These are phyloP conservation scores for Ophion obscuratus DNA, from an alignment of 2,888 invertebrate species.

Conservation along the genomic window DNA sequence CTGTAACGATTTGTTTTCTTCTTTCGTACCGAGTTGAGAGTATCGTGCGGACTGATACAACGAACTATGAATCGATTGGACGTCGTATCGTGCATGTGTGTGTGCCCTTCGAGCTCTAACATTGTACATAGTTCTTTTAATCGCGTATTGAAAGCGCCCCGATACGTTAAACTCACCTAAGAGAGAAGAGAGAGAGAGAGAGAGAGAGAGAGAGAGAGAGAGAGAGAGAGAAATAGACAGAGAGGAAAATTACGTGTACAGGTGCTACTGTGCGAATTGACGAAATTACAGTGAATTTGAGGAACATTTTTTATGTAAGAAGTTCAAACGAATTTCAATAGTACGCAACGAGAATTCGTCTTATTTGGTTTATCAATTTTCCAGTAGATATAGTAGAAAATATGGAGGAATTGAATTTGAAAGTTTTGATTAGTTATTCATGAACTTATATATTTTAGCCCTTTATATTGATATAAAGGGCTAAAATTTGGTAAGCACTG, in stretches of 20 bases:
- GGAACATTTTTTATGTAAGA: neutral
- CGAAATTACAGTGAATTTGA: slow-evolving; percentile 1
- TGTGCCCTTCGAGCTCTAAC: slow-evolving; percentile 15
- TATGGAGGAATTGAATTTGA: too few species aligned
- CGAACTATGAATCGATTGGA: slow-evolving; percentile 24
- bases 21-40: neutral
- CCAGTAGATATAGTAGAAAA: too few species aligned
- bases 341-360: neutral
- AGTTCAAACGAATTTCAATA: neutral
- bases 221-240: too few species aligned
- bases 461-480: too few species aligned
- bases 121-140: slow-evolving; percentile 27
- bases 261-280: slow-evolving; percentile 31
- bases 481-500: too few species aligned
- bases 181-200: neutral
- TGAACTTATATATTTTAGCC: too few species aligned
- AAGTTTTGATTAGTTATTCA: too few species aligned
- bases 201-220: too few species aligned
- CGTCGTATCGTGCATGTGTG: neutral
- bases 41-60: neutral
- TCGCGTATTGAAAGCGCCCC: neutral
- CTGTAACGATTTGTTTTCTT: neutral
- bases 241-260: slow-evolving; percentile 26
- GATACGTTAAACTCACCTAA: slow-evolving; percentile 32
- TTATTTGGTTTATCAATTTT: neutral